Evolutionary conservation across 1,140 invertebrate genomes (phyloP).

Genomic region (Pomacea maculata): DNA sequence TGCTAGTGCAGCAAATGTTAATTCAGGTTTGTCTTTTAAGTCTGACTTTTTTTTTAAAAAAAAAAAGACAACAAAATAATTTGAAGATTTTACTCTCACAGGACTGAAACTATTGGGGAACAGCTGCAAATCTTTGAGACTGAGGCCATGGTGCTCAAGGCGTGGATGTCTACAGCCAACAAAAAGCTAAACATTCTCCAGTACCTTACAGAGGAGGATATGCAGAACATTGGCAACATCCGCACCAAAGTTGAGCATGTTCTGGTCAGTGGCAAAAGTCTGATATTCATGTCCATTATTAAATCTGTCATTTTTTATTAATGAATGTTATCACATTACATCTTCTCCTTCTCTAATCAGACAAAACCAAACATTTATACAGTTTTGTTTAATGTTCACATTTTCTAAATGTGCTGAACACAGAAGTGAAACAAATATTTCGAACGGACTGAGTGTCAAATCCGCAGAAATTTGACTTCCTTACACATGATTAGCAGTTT

Average conservation of each 20-base stretch:
- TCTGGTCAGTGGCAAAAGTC: conserved; percentile 44
- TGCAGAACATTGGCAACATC: conserved; percentile 53
- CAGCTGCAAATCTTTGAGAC: conserved; percentile 57
- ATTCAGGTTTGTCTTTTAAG: too few species aligned
- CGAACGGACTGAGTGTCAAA: too few species aligned
- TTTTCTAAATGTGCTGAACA: not conserved
- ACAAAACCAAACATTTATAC: not conserved
- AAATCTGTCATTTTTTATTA: not conserved
- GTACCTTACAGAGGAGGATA: conserved; percentile 50
- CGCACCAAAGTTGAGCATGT: conserved; percentile 56
- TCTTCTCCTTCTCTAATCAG: not conserved
- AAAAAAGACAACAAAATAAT: too few species aligned
- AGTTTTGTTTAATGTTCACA: not conserved
- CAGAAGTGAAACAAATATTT: too few species aligned
- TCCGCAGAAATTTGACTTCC: not conserved
- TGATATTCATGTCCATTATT: too few species aligned
- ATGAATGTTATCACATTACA: not conserved
- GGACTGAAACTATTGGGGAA: conserved; percentile 56
- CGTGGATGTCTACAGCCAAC: conserved; percentile 56
- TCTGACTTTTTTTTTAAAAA: too few species aligned
- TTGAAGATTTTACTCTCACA: conserved; percentile 23
- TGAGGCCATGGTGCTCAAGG: conserved; percentile 49
- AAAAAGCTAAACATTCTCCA: conserved; percentile 47
- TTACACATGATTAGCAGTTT: not conserved
- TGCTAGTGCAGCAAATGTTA: too few species aligned